phyloP scores from a whole-genome alignment of 2,888 invertebrate genomes.

The Diabrotica balteata region DNA sequence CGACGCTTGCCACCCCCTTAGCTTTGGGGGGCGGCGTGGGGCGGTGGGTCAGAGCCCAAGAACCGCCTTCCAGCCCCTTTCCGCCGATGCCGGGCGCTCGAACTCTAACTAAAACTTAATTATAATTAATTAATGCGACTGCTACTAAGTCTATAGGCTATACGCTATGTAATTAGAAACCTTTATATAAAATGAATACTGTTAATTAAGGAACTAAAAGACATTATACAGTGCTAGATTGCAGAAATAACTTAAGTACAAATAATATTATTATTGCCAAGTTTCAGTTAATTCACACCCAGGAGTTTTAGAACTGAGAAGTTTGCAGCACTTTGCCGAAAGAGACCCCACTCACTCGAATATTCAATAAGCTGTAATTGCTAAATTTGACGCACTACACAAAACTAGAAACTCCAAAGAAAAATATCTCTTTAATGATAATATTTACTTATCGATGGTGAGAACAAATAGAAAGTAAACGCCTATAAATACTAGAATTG shows the following conservation, averaged over 20 bases:
- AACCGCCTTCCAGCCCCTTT: constrained; percentile 51
- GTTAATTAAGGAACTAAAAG: constrained; percentile 68
- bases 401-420: constrained; percentile 3
- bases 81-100: constrained; percentile 57
- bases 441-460: no score
- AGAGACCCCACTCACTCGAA: constrained; percentile 18
- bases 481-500: no score
- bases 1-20: constrained; percentile 50
- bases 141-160: constrained; percentile 63
- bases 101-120: constrained; percentile 78
- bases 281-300: constrained; percentile 40
- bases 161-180: constrained; percentile 67
- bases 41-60: constrained; percentile 20
- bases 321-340: constrained; percentile 29
- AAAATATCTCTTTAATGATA: background rate
- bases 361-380: constrained; percentile 21
- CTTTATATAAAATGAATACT: constrained; percentile 69
- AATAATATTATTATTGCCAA: constrained; percentile 54
- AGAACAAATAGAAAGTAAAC: no score
- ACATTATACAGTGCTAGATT: constrained; percentile 62
- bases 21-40: background rate
- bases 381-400: constrained; percentile 13
- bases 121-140: constrained; percentile 70
- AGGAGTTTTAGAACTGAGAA: constrained; percentile 34
- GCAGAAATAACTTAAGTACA: constrained; percentile 59